Conservation (phyloP, 1,140 invertebrate species). For the Apis cerana region DNA sequence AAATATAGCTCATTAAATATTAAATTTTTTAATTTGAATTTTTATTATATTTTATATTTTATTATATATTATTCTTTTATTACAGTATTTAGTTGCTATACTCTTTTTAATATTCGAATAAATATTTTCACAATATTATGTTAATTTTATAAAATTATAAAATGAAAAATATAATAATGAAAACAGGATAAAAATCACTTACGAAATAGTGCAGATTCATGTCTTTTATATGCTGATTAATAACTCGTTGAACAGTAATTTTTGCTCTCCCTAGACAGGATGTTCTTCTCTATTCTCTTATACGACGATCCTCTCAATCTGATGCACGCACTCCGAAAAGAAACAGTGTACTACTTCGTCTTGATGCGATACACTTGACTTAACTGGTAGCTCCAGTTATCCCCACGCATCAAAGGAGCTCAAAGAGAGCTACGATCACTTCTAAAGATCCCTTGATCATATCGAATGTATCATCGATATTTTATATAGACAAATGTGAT, state of each 20-base stretch:
- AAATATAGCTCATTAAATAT: neutral
- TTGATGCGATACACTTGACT: slow-evolving; percentile 76
- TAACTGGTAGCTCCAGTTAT: slow-evolving; percentile 77
- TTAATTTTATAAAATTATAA: neutral
- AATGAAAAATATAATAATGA: neutral
- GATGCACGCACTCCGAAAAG: slow-evolving; percentile 67
- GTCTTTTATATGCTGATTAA: slow-evolving; percentile 61
- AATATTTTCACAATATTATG: too few species aligned
- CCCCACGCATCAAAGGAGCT: slow-evolving; percentile 67
- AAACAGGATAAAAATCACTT: slow-evolving; percentile 23
- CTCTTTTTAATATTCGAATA: neutral
- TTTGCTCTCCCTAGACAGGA: slow-evolving; percentile 18
- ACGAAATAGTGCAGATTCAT: slow-evolving; percentile 65
- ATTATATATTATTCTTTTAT: neutral
- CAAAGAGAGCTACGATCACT: slow-evolving; percentile 45
- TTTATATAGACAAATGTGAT: neutral
- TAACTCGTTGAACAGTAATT: slow-evolving; percentile 53
- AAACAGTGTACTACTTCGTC: slow-evolving; percentile 74
- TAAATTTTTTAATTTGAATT: neutral
- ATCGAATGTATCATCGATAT: slow-evolving; percentile 26
- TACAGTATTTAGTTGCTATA: neutral
- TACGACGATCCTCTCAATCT: slow-evolving; percentile 33
- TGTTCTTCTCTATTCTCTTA: slow-evolving; percentile 32
- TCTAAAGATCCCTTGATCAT: slow-evolving; percentile 48
- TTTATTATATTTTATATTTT: neutral